phyloP scores from a whole-genome alignment of 2,797 vertebrate species.

The Onychomys torridus region DNA sequence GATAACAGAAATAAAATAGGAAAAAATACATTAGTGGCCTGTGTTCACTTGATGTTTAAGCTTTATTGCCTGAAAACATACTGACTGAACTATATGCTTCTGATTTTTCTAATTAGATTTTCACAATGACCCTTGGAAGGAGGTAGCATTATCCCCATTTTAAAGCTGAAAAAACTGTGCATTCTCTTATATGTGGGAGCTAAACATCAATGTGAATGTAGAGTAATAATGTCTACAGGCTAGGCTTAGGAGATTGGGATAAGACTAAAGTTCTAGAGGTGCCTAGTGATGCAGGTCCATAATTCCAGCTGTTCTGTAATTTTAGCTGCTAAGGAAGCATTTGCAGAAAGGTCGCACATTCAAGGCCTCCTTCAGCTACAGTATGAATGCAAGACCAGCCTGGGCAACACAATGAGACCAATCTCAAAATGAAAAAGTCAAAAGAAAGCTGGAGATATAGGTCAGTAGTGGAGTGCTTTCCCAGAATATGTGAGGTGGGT shows the following conservation, averaged over 20 bases:
- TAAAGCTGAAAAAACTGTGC: background rate
- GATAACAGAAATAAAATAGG: background rate
- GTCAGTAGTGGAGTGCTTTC: background rate
- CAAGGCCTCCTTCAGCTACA: background rate
- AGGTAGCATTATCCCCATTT: background rate
- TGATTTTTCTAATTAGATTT: conserved; percentile 35
- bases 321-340: background rate
- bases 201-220: background rate
- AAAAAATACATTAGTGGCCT: conserved; percentile 22
- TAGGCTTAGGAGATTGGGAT: background rate
- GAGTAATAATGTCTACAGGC: background rate
- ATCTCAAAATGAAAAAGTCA: background rate
- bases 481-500: background rate
- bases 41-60: conserved; percentile 3
- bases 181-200: background rate
- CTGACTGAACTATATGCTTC: background rate
- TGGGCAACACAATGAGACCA: background rate
- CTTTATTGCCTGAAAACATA: conserved; percentile 23
- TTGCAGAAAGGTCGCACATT: background rate
- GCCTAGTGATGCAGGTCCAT: background rate
- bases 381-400: background rate
- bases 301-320: background rate
- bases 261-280: background rate
- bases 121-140: background rate
- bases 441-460: background rate